Base-by-base conservation (phyloP, 2,888 invertebrate genomes). In the Aphidoletes aphidimyza region DNA sequence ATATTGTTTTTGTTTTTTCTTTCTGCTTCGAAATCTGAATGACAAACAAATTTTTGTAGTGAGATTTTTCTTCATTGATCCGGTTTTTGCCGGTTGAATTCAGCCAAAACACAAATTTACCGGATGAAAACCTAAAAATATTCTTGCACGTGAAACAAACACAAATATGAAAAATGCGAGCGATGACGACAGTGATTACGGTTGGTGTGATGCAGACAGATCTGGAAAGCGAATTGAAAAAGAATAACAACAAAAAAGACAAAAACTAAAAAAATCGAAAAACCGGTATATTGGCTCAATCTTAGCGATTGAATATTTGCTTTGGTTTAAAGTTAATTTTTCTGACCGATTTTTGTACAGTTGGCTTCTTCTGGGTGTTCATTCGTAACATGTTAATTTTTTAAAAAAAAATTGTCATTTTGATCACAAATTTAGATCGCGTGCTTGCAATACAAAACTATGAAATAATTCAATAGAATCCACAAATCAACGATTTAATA, bases 321-420 rank as follows among this genome's bases (percentile, higher is more conserved):
- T n/a, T n/a, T n/a, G n/a, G n/a, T n/a, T n/a, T n/a, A n/a, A n/a
- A n/a, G n/a, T n/a, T n/a, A n/a, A n/a, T n/a, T n/a, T n/a, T n/a
- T n/a, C n/a, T n/a, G n/a, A n/a, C n/a, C n/a, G n/a, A n/a, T n/a
- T n/a, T n/a, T n/a, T n/a, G n/a, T n/a, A n/a, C n/a, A n/a, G n/a
- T n/a, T n/a, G n/a, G n/a, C n/a, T n/a, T n/a, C n/a, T n/a, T n/a
- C n/a, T n/a, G n/a, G n/a, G n/a, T n/a, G n/a, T n/a, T n/a, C n/a
- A n/a, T n/a, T n/a, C n/a, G n/a, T n/a, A n/a, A n/a, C n/a, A n/a
- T n/a, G n/a, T n/a, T n/a, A n/a, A n/a, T n/a, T n/a, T n/a, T 47
- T 14, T 17, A 17, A 47, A 54, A 54, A 54, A 54, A 54, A 54
- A 54, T 54, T 54, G n/a, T 54, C 54, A 54, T 22, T 54, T 54